Conservation (phyloP, 2,888 invertebrate species). For the Agrenia bidenticulata region DNA sequence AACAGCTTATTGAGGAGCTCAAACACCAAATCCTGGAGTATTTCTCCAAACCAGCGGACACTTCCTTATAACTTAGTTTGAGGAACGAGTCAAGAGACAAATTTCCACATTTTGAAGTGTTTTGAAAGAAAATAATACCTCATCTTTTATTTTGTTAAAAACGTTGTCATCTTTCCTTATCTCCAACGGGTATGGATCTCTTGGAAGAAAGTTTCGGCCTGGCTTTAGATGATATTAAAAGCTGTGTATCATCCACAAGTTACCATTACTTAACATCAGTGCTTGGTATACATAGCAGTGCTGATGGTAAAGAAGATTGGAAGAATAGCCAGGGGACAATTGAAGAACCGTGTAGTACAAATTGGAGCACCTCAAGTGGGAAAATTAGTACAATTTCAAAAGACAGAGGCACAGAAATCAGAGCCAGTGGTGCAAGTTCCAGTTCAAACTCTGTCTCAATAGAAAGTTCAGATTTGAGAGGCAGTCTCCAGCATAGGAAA, state of each 20-base stretch:
- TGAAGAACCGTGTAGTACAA: neutral
- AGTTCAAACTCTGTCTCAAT: neutral
- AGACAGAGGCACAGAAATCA: neutral
- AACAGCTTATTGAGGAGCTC: too few relatives aligned
- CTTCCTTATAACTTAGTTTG: too few relatives aligned
- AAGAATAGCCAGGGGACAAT: constrained; percentile 3
- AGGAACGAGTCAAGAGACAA: too few relatives aligned
- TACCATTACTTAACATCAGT: constrained; percentile 8
- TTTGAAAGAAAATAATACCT: too few relatives aligned
- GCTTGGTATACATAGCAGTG: neutral
- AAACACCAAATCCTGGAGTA: too few relatives aligned
- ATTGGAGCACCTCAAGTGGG: constrained; percentile 16
- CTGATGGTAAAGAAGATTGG: too few relatives aligned
- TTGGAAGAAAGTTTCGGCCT: neutral
- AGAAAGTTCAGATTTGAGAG: constrained; percentile 2
- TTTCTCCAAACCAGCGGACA: too few relatives aligned
- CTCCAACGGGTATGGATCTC: neutral
- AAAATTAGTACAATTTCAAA: constrained; percentile 8
- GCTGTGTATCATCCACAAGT: neutral
- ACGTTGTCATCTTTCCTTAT: too few relatives aligned
- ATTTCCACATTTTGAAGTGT: too few relatives aligned
- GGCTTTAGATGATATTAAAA: constrained; percentile 6
- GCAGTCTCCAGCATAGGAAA: neutral
- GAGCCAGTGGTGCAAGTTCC: neutral
- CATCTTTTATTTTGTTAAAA: too few relatives aligned